These are phyloP conservation scores for Margarornis squamiger DNA, from an alignment of 2,797 vertebrate species.

Conservation along the genomic window DNA sequence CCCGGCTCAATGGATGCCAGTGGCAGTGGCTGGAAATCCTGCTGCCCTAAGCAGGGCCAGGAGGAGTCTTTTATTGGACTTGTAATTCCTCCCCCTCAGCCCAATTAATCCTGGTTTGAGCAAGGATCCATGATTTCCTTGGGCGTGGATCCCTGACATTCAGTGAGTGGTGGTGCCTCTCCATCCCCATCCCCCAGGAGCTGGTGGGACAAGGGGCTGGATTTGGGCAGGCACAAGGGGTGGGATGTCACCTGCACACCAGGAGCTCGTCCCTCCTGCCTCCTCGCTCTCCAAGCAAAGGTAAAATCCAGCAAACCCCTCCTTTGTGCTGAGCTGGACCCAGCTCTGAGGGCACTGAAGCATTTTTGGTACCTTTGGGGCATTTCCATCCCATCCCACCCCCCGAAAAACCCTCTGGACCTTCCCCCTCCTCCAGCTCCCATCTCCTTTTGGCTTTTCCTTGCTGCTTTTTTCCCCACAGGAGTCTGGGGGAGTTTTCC, in stretches of 20 bases:
- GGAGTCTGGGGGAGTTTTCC: not conserved
- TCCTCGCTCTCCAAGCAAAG: accelerated
- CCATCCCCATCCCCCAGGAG: accelerated
- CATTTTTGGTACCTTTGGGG: not conserved
- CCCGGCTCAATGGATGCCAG: not conserved
- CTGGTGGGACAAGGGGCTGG: not conserved
- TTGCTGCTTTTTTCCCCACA: not conserved
- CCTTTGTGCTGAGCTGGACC: not conserved
- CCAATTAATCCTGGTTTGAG: not conserved
- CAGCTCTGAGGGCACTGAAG: not conserved
- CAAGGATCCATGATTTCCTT: accelerated
- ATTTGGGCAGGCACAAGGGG: not conserved
- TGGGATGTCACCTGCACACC: no score
- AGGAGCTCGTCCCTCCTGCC: not conserved
- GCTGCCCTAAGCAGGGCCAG: not conserved
- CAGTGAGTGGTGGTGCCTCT: not conserved
- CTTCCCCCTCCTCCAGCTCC: not conserved
- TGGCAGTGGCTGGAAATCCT: not conserved
- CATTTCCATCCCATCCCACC: not conserved
- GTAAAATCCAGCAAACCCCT: not conserved
- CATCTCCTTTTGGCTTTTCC: not conserved
- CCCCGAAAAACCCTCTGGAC: not conserved
- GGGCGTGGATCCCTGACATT: not conserved
- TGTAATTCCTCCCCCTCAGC: not conserved
- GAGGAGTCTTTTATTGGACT: accelerated